Base-by-base conservation (phyloP, 2,113 vertebrate genomes). In the Gila orcuttii region DNA sequence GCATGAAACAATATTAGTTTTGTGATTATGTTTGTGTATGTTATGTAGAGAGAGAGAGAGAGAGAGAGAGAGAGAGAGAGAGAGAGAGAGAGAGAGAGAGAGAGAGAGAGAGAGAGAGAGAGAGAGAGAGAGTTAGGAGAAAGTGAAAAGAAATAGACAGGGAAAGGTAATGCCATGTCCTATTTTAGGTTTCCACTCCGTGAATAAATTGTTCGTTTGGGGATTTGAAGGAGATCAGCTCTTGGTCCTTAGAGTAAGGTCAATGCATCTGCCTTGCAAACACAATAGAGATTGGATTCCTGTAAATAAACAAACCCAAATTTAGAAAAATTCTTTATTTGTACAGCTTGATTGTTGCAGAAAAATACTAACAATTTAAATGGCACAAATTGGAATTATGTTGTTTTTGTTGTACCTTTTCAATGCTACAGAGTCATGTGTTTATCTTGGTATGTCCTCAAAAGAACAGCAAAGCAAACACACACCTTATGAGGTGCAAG, bases 271-370 rank as follows among this genome's bases (percentile, higher is more conserved):
- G 75, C 50, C 28, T 39, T n/a, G 36, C 75, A 88, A 83, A 88
- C 55, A 86, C 62, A 80, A 47, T 42, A 21, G 25, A 66, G 47
- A 81, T 88, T 76, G 76, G 69, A 89, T 89, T 90, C 52, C 59
- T 81, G 19, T 86, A 84, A 88, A 85, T 45, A 84, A 76, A 84
- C 82, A 86, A 55, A 82, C 45, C 52, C 82, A 85, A 88, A 86
- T 87, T 90, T 84, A 28, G 36, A 36, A 0, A 3, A 2, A 21
- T 8, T 28, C 4, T 42, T 19, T 64, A 64, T 64, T 4, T 10
- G 3, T 17, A 45, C 13, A 62, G 33, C 6, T 60, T n/a, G 25
- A 15, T 7, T 59, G 55, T 36, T 59, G 55, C 12, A 2, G 2
- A 15, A 39, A 15, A 39, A 6, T 79, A 39, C 23, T 36, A 79